Evolutionary conservation across 2,113 vertebrate genomes (phyloP), one percentile per base, ranked within the genome.

Genomic region (Podocnemis expansa): DNA sequence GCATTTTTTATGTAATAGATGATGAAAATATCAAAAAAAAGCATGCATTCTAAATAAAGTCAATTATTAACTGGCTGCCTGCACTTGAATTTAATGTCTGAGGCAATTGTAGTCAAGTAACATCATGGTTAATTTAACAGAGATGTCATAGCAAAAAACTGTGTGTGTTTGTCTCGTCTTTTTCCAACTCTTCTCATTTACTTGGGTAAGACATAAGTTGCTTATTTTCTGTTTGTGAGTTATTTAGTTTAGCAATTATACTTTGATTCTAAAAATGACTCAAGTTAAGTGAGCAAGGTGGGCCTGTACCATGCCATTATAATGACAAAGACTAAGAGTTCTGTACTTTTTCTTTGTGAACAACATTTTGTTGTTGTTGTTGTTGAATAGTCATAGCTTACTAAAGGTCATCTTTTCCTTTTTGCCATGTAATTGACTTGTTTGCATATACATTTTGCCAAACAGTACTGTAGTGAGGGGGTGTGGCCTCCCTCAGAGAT

Each of bases 381-480:
- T 91, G 75, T 27, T 85, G 49, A 85, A 10, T 82, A 88, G 95
- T 97, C 95, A 89, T 63, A 86, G 90, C 73, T 87, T 84, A 93
- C 89, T 91, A 93, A 94, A 94, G 17, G 41, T 70, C 89, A 89
- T 24, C 3, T 82, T 83, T 90, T 92, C 2, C 85, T 93, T 93
- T 90, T 80, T 58, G 16, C 80, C 80, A 19, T 88, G 80, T 91
- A 96, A 95, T 93, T 94, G 93, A 94, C 93, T 97, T 90, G 83
- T 63, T 24, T 96, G 29, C 86, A 91, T 93, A 93, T 80, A 78
- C 89, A 90, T 92, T 93, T 95, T 90, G 91, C 86, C 93, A 96
- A 95, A 93, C 80, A 91, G 24, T 78, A 58, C 54, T 80, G 47
- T 10, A 47, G 47, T 47, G 47, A 47, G 47, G 47, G 47, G 47